Base-by-base conservation (phyloP, 2,797 vertebrate species). In the Hydrocynus forskahlii region DNA sequence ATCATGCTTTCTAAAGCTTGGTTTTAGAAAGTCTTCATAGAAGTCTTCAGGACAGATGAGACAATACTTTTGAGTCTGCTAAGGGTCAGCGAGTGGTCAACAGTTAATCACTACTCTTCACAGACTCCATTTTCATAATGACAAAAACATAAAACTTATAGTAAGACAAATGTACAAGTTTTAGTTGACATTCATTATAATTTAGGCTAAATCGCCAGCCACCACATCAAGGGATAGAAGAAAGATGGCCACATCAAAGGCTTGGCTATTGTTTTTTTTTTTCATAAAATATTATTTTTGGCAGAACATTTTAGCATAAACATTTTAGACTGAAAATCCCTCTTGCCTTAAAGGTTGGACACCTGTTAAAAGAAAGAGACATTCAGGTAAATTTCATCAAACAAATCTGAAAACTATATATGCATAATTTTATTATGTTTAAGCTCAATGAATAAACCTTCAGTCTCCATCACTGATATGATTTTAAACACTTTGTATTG, bases 91-190 rank as follows among this genome's bases (percentile, higher is more conserved):
- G 71, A 74, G 66, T 85, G 81, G 80, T 82, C 84, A 79, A 70
- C 72, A 83, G 76, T 83, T 84, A 83, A 83, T 84, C 84, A 84
- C 74, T 60, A 59, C 79, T 85, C 76, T 85, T 83, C 69, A 81
- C 59, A 48, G 50, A 70, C 57, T 29, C 71, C 29, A 73, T 85
- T 82, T 84, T 68, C 76, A 81, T 78, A 81, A 69, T 76, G 78
- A 83, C 80, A 84, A 62, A 81, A 29, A 29, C 29, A 29, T 29
- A 81, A 80, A 78, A 82, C 57, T 78, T 62, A 9, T 5, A 75
- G 19, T n/a, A 48, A 23, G 45, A 16, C 70, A 86, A 66, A 64
- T 81, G 67, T 43, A 48, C 38, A 74, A 21, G 38, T 69, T 55
- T 72, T 0, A 23, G 57, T 19, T 21, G 19, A 68, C 68, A 60